A percentile compares a stretch with the other conserved stretches of the same genome.
Conservation (phyloP, 2,113 vertebrate species). For the Uria lomvia region DNA sequence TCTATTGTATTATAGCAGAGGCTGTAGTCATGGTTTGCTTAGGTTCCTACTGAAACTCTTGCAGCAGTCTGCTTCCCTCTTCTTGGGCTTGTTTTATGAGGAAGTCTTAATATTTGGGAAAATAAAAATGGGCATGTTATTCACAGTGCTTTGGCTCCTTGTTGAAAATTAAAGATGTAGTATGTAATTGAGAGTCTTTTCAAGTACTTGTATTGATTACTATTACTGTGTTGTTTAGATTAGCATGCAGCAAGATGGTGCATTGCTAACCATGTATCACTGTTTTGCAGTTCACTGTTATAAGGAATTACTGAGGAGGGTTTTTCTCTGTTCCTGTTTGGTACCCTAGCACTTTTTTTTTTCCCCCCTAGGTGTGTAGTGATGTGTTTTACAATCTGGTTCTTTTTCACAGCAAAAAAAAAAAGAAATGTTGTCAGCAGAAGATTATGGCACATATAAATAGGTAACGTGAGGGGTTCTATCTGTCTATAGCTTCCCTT, state of each 20-base stretch:
- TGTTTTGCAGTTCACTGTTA: not conserved
- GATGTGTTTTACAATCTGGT: not conserved
- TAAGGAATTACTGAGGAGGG: not conserved
- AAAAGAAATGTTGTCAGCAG: not conserved
- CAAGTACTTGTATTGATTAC: not conserved
- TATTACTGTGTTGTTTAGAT: not conserved
- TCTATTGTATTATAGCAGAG: not conserved
- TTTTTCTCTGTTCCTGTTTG: not conserved
- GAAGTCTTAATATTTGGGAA: not conserved
- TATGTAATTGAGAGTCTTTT: not conserved
- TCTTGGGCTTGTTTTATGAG: not conserved
- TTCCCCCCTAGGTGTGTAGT: not conserved
- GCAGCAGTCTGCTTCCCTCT: not conserved
- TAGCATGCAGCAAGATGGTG: not conserved
- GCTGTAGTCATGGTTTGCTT: not conserved
- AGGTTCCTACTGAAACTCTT: not conserved
- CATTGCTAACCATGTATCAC: not conserved
- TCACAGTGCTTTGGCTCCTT: not conserved
- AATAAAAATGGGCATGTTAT: not conserved
- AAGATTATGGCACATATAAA: not conserved
- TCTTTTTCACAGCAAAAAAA: not conserved
- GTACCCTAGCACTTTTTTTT: not conserved
- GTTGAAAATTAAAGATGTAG: not conserved
- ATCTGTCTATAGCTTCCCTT: not conserved
- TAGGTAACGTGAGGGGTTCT: not conserved